Evolutionary conservation across 2,113 vertebrate species (phyloP), one percentile per base, ranked within the genome.

Genomic region (Halichoeres trimaculatus): DNA sequence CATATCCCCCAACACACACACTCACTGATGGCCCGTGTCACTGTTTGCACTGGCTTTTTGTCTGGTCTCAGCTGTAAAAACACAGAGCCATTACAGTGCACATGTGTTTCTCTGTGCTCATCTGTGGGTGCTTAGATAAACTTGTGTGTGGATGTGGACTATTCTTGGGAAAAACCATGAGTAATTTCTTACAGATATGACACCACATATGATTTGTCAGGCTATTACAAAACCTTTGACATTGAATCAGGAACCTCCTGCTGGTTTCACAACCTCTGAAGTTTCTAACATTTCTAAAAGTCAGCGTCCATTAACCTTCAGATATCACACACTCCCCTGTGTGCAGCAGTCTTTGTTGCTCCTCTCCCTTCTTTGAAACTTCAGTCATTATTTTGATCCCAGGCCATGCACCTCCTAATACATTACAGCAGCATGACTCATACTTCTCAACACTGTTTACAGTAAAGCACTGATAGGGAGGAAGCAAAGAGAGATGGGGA

Each of bases 41-140:
- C 51, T 81, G 82, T 89, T 85, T 89, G 77, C 53, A 36, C 66
- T 80, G 65, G 83, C 76, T 81, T 83, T 79, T 84, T 74, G 70
- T 83, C 82, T 52, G 50, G 51, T 88, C 66, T 74, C 90, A 91
- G 89, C 88, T 91, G 89, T 89, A 62, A 85, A 88, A 92, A 91
- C 89, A 90, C 65, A 64, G 63, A 58, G 19, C 74, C 69, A 75
- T 41, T 80, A 54, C 47, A 62, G 62, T 74, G 76, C 77, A 81
- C 74, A 58, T 81, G 78, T 74, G 56, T 74, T 63, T 80, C 36
- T 77, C 4, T 81, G 62, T 54, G 82, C 47, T 80, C 68, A 36
- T 79, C 70, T 78, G 66, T 84, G 72, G 71, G 51, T 61, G 63
- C 67, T 58, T 71, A 34, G 61, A 55, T 64, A 56, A 57, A 38